Percentiles rank a stretch among this genome's conserved stretches.
These are phyloP conservation scores for Chloroceryle inda DNA, from an alignment of 2,797 vertebrate genomes.

Conservation along the genomic window DNA sequence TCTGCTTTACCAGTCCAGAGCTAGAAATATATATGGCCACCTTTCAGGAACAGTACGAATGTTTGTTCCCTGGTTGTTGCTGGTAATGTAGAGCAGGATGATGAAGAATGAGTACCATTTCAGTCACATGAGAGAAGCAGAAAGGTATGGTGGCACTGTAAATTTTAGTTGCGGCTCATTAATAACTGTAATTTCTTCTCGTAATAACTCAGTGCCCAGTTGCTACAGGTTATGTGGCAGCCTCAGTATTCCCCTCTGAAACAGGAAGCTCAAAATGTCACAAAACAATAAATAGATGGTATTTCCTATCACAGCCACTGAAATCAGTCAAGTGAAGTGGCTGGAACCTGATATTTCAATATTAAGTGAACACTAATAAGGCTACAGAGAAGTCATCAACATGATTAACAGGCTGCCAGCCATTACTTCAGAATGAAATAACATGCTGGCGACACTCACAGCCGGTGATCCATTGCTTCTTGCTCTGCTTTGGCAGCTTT, in stretches of 20 bases:
- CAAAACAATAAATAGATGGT: not conserved
- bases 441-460: not conserved
- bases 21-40: not conserved
- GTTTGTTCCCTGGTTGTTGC: not conserved
- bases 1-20: not conserved
- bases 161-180: not conserved
- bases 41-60: not conserved
- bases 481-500: not conserved
- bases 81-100: not conserved
- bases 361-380: not conserved
- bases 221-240: not conserved
- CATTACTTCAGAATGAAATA: not conserved
- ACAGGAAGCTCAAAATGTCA: not conserved
- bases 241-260: not conserved
- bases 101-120: not conserved
- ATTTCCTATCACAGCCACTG: not conserved
- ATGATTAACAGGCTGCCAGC: not conserved
- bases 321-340: conserved; percentile 14
- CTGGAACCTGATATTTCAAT: conserved; percentile 27
- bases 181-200: not conserved
- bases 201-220: not conserved
- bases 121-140: not conserved
- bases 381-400: not conserved
- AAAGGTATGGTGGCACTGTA: not conserved
- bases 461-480: not conserved